Conservation (phyloP, 2,888 invertebrate genomes). For the Oeneis ivallda region DNA sequence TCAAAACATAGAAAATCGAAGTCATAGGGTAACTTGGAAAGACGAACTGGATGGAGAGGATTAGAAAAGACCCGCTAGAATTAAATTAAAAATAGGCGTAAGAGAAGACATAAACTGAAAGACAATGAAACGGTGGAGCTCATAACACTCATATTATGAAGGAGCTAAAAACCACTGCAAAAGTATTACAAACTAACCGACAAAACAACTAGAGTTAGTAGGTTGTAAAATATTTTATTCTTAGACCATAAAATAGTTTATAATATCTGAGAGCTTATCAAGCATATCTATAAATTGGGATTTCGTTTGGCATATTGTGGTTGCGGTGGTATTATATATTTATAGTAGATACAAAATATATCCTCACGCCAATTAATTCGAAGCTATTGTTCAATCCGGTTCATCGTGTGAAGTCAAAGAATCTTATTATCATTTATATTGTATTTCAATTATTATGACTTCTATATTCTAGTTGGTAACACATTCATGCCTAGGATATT, state of each 20-base stretch:
- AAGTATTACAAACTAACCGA: too few relatives aligned
- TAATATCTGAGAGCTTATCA: background rate
- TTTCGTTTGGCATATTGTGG: conserved; percentile 5
- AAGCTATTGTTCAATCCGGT: conserved; percentile 9
- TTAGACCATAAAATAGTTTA: background rate
- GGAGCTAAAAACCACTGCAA: too few relatives aligned
- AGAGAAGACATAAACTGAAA: background rate
- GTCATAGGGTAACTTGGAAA: background rate
- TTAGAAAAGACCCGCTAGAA: background rate
- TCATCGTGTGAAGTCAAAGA: background rate
- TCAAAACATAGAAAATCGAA: background rate
- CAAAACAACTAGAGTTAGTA: background rate
- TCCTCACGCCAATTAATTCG: background rate
- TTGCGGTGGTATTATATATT: conserved; percentile 9
- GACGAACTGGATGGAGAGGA: background rate
- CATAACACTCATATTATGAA: too few relatives aligned
- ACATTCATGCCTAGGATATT: conserved; percentile 23
- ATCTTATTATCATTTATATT: background rate
- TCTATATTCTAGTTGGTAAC: conserved; percentile 11
- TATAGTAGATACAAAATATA: background rate
- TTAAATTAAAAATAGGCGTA: background rate
- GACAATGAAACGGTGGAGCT: background rate
- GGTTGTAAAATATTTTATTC: background rate
- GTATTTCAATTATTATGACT: conserved; percentile 13
- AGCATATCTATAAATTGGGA: background rate